phyloP scores from a whole-genome alignment of 2,113 vertebrate species.

The Ranitomeya variabilis region DNA sequence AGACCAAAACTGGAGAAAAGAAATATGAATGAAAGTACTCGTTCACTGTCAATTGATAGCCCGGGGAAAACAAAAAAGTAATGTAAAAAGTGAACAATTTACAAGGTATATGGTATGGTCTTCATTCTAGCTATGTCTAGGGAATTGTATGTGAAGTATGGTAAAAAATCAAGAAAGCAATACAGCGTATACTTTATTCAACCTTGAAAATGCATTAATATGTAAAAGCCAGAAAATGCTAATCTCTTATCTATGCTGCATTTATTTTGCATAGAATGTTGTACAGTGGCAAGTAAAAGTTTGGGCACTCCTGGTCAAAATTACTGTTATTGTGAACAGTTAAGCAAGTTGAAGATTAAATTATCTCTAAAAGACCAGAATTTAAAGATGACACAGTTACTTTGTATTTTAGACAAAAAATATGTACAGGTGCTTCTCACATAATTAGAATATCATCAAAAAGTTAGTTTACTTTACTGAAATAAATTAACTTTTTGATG shows the following conservation, averaged over 20 bases:
- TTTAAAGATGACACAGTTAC: too few relatives aligned
- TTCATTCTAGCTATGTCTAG: neutral
- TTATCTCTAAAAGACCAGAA: too few relatives aligned
- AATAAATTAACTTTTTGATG: too few relatives aligned
- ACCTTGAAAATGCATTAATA: neutral
- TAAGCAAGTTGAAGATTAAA: too few relatives aligned
- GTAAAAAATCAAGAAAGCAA: neutral
- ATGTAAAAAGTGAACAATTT: neutral
- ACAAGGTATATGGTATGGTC: neutral
- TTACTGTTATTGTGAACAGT: too few relatives aligned
- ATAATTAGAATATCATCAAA: too few relatives aligned
- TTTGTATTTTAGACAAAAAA: too few relatives aligned
- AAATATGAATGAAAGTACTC: slow-evolving; percentile 36
- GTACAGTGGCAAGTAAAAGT: neutral
- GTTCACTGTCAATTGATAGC: neutral
- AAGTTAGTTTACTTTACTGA: too few relatives aligned
- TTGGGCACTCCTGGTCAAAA: too few relatives aligned
- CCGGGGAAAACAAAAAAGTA: neutral
- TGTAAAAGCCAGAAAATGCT: neutral
- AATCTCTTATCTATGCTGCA: neutral
- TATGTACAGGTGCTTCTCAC: too few relatives aligned
- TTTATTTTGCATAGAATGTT: neutral
- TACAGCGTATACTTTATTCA: neutral
- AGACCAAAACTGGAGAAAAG: slow-evolving; percentile 16
- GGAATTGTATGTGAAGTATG: neutral